Percentiles rank a stretch among this genome's conserved stretches.
Conservation (phyloP, 2,797 vertebrate species). For the Macropodus opercularis region DNA sequence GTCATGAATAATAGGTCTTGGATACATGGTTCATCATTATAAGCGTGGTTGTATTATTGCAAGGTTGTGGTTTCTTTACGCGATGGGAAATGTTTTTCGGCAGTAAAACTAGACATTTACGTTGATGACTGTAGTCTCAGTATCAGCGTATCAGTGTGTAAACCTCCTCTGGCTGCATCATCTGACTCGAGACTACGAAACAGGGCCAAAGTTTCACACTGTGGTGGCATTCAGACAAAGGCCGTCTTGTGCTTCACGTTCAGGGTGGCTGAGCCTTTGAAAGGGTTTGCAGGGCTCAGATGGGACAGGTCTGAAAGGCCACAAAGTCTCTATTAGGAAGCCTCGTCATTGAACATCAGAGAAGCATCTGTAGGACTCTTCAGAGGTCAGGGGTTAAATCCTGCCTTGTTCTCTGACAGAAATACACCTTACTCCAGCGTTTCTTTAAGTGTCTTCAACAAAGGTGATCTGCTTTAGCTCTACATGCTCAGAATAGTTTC, state of each 20-base stretch:
- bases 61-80: too few species aligned
- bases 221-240: conserved; percentile 41
- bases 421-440: not conserved
- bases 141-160: not conserved
- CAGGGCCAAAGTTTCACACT: not conserved
- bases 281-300: conserved; percentile 39
- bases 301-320: conserved; percentile 55
- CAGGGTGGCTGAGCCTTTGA: conserved; percentile 35
- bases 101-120: too few species aligned
- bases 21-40: not conserved
- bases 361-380: conserved; percentile 23
- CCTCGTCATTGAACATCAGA: conserved; percentile 51
- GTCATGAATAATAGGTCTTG: conserved; percentile 2
- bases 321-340: conserved; percentile 28
- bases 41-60: too few species aligned
- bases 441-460: conserved; percentile 2
- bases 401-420: conserved; percentile 22
- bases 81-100: too few species aligned
- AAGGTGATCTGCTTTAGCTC: not conserved
- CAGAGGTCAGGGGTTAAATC: conserved; percentile 42
- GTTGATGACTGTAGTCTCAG: too few species aligned
- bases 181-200: not conserved
- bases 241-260: conserved; percentile 26
- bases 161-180: not conserved
- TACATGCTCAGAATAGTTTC: not conserved